Evolutionary conservation across 2,797 vertebrate genomes (phyloP), one percentile per base, ranked within the genome.

Genomic region (Tokudaia muenninki): DNA sequence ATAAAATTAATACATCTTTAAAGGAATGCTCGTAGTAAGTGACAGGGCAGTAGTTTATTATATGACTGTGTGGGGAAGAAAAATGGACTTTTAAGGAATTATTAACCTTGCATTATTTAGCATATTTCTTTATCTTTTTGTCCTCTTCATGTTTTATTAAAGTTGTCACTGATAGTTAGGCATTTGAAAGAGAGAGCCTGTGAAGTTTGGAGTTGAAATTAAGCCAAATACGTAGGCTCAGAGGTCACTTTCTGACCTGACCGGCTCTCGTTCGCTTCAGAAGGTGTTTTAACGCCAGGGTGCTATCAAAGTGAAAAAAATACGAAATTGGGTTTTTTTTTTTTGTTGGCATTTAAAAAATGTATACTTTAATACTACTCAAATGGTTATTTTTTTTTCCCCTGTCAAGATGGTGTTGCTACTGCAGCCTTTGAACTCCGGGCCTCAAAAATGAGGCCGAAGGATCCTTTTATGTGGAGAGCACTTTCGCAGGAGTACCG

Each of bases 81-180:
- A 92, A 87, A 31, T 6, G 12, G 17, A 65, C n/a, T 6, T 86
- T 93, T 87, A 90, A 79, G 24, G 24, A 87, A 86, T 86, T 77
- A 86, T 86, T 77, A 94, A 1, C 29, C 9, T 96, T 94, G 57
- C 3, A 78, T 80, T 91, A 80, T 89, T 89, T 93, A 83, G 22
- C 14, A 41, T 96, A 50, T 92, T 94, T 94, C 29, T 17, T 37
- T 92, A 55, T 41, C 50, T 41, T 87, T 93, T 82, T 41, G n/a
- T n/a, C 44, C 50, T 52, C 9, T 4, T 91, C 78, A 70, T 37
- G 89, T 91, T 95, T 96, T 91, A 80, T 90, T 74, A 88, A 87
- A 96, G 82, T 72, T 72, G 31, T 91, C 31, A 72, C 95, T 94
- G 95, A 50, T 91, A 70, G 84, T 80, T 82, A 90, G 97, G 87